These are phyloP conservation scores for Phalera bucephala DNA, from an alignment of 2,888 invertebrate genomes.

Conservation along the genomic window DNA sequence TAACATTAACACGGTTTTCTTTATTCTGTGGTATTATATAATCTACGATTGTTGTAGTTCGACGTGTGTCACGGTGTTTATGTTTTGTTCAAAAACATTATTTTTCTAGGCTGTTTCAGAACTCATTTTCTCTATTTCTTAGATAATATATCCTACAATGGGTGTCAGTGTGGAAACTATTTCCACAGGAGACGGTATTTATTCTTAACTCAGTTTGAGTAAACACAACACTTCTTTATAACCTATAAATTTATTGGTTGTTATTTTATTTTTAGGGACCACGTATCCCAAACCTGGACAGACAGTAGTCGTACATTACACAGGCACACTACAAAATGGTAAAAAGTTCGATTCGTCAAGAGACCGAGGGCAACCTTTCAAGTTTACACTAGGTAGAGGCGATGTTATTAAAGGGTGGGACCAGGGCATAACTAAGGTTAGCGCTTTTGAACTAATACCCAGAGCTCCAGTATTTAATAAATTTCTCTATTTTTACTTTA, in stretches of 20 bases:
- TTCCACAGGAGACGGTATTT: constrained; percentile 66
- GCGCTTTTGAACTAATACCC: no score
- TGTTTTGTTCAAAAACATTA: no score
- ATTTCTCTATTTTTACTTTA: no score
- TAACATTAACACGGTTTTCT: no score
- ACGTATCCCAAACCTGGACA: constrained; percentile 97
- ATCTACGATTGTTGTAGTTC: no score
- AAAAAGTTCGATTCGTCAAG: constrained; percentile 98
- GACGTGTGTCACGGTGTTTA: no score
- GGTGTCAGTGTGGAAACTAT: constrained; percentile 72
- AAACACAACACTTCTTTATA: constrained; percentile 16
- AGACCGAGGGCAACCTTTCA: constrained; percentile 96
- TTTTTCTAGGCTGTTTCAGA: no score
- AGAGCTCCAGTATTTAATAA: no score
- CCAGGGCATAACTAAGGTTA: constrained; percentile 94
- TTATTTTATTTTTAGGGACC: constrained; percentile 83
- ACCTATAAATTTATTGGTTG: constrained; percentile 20
- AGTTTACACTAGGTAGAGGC: constrained; percentile 96
- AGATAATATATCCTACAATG: no score
- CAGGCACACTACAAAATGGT: constrained; percentile 94
- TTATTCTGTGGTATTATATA: no score
- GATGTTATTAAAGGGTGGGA: constrained; percentile 99
- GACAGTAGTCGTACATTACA: constrained; percentile 98
- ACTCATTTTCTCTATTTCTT: no score
- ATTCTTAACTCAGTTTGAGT: neutral